Evolutionary conservation across 2,113 vertebrate genomes (phyloP).

Genomic region (Arvicanthis niloticus): DNA sequence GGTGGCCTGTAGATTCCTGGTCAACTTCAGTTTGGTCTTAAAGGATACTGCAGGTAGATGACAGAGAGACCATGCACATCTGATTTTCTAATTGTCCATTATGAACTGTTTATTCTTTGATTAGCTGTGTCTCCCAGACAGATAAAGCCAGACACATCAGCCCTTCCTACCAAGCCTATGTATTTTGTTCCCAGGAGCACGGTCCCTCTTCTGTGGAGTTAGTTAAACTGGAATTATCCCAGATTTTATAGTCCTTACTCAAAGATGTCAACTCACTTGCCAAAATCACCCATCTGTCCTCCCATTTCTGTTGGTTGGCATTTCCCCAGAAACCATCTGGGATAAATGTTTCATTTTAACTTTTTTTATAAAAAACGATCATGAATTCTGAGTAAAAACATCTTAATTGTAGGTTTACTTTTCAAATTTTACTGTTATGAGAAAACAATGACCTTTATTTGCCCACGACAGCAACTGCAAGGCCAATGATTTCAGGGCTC

Average conservation of each 20-base stretch:
- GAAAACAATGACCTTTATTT: conserved; percentile 58
- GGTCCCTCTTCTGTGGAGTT: conserved; percentile 23
- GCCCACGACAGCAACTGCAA: conserved; percentile 8
- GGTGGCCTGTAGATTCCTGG: background rate
- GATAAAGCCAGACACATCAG: background rate
- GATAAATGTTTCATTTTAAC: background rate
- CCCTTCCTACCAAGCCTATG: background rate
- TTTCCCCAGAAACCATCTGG: conserved; percentile 31
- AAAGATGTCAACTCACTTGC: conserved; percentile 50
- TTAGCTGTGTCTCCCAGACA: background rate
- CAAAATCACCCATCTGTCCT: conserved; percentile 30
- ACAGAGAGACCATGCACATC: background rate
- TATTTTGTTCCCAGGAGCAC: conserved; percentile 26
- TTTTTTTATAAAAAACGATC: conserved; percentile 9
- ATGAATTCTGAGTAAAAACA: background rate
- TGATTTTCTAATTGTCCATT: conserved; percentile 4
- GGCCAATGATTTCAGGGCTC: conserved; percentile 7
- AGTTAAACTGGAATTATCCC: background rate
- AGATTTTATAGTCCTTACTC: conserved; percentile 11
- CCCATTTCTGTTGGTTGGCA: conserved; percentile 46
- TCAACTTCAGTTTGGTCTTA: background rate
- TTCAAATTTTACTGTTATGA: conserved; percentile 36
- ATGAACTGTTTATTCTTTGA: background rate
- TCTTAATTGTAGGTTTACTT: conserved; percentile 51
- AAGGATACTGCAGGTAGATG: background rate